These are phyloP conservation scores for Acronicta aceris DNA, from an alignment of 2,888 invertebrate genomes.

Conservation along the genomic window DNA sequence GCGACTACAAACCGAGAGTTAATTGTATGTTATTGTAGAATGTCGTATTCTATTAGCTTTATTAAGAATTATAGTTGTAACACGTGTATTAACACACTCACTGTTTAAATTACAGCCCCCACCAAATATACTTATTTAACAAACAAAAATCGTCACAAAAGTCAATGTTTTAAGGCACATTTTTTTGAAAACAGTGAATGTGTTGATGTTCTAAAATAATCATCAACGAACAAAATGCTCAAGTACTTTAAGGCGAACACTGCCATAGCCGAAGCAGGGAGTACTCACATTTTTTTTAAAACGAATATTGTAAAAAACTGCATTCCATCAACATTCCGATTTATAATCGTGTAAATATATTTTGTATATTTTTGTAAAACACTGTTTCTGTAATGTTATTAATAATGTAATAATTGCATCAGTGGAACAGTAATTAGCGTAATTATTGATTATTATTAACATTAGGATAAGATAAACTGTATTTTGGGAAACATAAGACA, in stretches of 20 bases:
- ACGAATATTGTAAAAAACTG: conserved; percentile 56
- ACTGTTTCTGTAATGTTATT: conserved; percentile 68
- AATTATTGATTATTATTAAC: conserved; percentile 64
- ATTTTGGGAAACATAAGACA: neutral
- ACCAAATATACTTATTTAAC: conserved; percentile 77
- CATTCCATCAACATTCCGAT: conserved; percentile 73
- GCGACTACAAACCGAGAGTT: conserved; percentile 51
- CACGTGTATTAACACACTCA: conserved; percentile 88
- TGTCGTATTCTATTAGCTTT: conserved; percentile 84
- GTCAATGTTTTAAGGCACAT: conserved; percentile 52
- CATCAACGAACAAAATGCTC: conserved; percentile 84
- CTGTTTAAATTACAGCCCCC: conserved; percentile 85
- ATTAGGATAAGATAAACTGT: conserved; percentile 54
- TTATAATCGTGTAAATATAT: conserved; percentile 77
- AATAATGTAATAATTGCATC: conserved; percentile 67
- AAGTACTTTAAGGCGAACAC: conserved; percentile 84
- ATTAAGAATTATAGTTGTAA: conserved; percentile 71
- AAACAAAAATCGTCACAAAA: conserved; percentile 66
- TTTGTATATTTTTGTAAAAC: conserved; percentile 78
- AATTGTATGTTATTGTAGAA: conserved; percentile 63
- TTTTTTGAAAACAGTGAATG: conserved; percentile 83
- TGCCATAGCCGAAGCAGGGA: conserved; percentile 80
- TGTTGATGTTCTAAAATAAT: conserved; percentile 84
- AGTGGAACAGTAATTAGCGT: conserved; percentile 27
- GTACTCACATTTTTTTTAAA: conserved; percentile 57